These are phyloP conservation scores for Python bivittatus DNA, from an alignment of 2,113 vertebrate genomes.

Conservation along the genomic window DNA sequence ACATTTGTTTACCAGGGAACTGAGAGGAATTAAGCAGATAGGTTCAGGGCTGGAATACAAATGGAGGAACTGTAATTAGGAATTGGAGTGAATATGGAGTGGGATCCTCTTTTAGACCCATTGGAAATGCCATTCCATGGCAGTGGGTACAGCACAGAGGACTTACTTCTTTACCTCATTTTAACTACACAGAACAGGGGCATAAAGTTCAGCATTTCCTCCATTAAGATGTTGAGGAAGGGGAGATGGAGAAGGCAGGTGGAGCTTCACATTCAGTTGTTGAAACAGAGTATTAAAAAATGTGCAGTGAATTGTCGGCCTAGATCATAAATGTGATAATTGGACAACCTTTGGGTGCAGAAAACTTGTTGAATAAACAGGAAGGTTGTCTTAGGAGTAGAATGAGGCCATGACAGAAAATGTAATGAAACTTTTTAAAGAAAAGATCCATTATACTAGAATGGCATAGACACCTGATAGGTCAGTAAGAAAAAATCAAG, in stretches of 20 bases:
- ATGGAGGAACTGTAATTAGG: too few relatives aligned
- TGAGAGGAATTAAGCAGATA: too few relatives aligned
- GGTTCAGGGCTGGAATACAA: too few relatives aligned
- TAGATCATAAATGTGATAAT: not conserved
- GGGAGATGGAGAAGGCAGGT: not conserved
- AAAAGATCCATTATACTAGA: not conserved
- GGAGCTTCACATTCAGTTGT: not conserved
- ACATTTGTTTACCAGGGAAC: too few relatives aligned
- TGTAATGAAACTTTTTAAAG: not conserved
- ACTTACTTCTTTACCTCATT: not conserved
- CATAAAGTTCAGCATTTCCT: not conserved
- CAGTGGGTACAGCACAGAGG: not conserved
- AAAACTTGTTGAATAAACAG: not conserved
- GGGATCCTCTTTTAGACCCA: too few relatives aligned
- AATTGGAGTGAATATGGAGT: too few relatives aligned
- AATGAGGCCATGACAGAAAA: not conserved
- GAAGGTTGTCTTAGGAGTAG: not conserved
- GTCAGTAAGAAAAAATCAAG: not conserved
- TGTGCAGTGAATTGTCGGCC: not conserved
- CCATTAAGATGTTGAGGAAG: not conserved
- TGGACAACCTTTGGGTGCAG: not conserved
- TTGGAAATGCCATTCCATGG: too few relatives aligned
- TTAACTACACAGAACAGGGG: not conserved
- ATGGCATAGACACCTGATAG: not conserved
- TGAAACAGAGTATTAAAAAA: not conserved